Evolutionary conservation across 2,888 invertebrate genomes (phyloP).

Genomic region (Peribatodes rhomboidaria): DNA sequence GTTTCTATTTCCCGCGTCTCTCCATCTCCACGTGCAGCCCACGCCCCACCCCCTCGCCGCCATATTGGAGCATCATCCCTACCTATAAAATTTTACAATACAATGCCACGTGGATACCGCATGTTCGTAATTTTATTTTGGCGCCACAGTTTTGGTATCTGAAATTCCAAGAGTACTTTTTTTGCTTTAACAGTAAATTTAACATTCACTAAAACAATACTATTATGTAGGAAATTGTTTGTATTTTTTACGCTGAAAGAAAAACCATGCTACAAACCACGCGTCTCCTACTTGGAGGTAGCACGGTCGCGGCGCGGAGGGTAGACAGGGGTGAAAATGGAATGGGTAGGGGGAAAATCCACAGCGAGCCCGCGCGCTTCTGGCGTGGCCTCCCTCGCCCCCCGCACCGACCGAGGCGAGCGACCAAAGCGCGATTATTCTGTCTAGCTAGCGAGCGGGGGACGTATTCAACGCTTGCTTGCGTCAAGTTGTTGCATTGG

Average conservation of each 20-base stretch:
- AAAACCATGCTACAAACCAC: conserved; percentile 31
- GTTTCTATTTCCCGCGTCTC: conserved; percentile 59
- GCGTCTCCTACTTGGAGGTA: conserved; percentile 41
- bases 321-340: conserved; percentile 49
- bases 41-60: conserved; percentile 38
- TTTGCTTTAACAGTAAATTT: background rate
- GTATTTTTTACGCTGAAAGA: background rate
- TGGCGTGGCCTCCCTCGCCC: conserved; percentile 46
- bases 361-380: conserved; percentile 25
- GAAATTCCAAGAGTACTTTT: background rate
- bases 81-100: conserved; percentile 58
- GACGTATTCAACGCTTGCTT: conserved; percentile 75
- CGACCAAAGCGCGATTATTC: conserved; percentile 74
- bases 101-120: conserved; percentile 61
- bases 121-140: conserved; percentile 29
- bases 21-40: conserved; percentile 49
- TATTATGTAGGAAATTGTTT: background rate
- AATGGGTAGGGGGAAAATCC: conserved; percentile 33
- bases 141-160: background rate
- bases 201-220: background rate
- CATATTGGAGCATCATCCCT: conserved; percentile 48
- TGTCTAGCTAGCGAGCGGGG: conserved; percentile 73
- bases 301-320: conserved; percentile 48
- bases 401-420: conserved; percentile 49
- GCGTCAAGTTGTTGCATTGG: conserved; percentile 57